A percentile compares a stretch with the other conserved stretches of the same genome.
Evolutionary conservation across 2,797 vertebrate genomes (phyloP).

Genomic region (Gymnoscopelus braueri): DNA sequence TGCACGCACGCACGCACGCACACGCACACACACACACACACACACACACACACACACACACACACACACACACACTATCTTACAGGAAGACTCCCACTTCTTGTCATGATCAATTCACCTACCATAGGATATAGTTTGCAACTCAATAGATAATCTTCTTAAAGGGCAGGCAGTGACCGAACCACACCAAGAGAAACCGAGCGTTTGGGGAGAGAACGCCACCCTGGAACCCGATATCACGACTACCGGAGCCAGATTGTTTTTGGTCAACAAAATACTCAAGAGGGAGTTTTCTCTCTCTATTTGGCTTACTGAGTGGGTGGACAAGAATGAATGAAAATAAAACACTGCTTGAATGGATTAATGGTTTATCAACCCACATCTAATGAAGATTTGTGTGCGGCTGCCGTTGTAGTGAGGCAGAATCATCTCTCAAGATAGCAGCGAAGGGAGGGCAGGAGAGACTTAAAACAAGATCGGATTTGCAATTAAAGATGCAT

Average conservation of each 20-base stretch:
- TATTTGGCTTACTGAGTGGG: slow-evolving; percentile 59
- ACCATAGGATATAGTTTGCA: slow-evolving; percentile 66
- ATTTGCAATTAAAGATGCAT: slow-evolving; percentile 61
- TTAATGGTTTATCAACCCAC: slow-evolving; percentile 78
- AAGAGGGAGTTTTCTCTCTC: slow-evolving; percentile 56
- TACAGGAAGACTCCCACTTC: slow-evolving; percentile 72
- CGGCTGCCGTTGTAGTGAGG: slow-evolving; percentile 65
- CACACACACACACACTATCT: slow-evolving; percentile 35
- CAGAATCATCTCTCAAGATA: slow-evolving; percentile 75
- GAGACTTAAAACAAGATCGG: slow-evolving; percentile 61
- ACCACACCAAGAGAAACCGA: slow-evolving; percentile 40
- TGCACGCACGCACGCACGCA: background rate
- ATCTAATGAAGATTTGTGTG: slow-evolving; percentile 80
- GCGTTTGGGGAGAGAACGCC: slow-evolving; percentile 27
- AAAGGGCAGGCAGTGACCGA: slow-evolving; percentile 64
- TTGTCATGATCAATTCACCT: slow-evolving; percentile 74
- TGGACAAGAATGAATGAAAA: slow-evolving; percentile 69
- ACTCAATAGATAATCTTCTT: slow-evolving; percentile 61
- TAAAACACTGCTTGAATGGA: slow-evolving; percentile 72
- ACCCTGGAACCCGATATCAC: slow-evolving; percentile 46
- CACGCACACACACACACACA: background rate
- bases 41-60: background rate
- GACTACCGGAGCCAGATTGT: slow-evolving; percentile 44
- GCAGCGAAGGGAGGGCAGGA: slow-evolving; percentile 51
- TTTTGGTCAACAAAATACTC: slow-evolving; percentile 55